Evolutionary conservation across 1,140 invertebrate genomes (phyloP).

Genomic region (Zaprionus nigranus): DNA sequence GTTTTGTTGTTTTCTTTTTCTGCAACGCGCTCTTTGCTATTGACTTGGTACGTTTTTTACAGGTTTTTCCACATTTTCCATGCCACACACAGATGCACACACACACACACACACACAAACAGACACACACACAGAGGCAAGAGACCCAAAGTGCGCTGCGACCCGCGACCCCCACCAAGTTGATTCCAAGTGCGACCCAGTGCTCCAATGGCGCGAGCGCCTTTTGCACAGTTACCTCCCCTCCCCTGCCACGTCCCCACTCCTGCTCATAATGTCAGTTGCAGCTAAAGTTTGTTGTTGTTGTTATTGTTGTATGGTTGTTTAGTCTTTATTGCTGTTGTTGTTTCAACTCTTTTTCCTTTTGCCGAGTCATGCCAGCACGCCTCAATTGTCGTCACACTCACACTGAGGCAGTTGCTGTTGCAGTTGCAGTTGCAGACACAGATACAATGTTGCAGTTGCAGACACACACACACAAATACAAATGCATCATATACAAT

Average conservation of each 20-base stretch:
- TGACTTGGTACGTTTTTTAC: conserved; percentile 69
- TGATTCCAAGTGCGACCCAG: conserved; percentile 65
- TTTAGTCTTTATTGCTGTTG: conserved; percentile 29
- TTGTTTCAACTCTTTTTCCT: conserved; percentile 43
- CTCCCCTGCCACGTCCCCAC: not conserved
- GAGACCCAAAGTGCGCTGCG: conserved; percentile 21
- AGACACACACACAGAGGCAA: not conserved
- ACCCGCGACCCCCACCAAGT: conserved; percentile 32
- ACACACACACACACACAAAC: not conserved
- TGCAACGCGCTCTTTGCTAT: conserved; percentile 26
- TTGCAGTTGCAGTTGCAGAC: conserved; percentile 18
- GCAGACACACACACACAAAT: not conserved
- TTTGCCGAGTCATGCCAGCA: conserved; percentile 67
- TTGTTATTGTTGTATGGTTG: not conserved
- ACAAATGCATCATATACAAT: conserved; percentile 14
- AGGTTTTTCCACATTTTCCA: conserved; percentile 77
- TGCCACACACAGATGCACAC: not conserved
- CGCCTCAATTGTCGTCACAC: conserved; percentile 42
- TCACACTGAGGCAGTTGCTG: conserved; percentile 17
- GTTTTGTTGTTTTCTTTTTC: conserved; percentile 8
- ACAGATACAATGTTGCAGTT: conserved; percentile 18
- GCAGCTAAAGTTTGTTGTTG: conserved; percentile 18
- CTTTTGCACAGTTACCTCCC: conserved; percentile 26
- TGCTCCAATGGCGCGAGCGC: conserved; percentile 69
- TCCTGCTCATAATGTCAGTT: conserved; percentile 7